phyloP scores from a whole-genome alignment of 37 sponge, comb jelly and placozoan genomes.

The Tethya wilhelma region DNA sequence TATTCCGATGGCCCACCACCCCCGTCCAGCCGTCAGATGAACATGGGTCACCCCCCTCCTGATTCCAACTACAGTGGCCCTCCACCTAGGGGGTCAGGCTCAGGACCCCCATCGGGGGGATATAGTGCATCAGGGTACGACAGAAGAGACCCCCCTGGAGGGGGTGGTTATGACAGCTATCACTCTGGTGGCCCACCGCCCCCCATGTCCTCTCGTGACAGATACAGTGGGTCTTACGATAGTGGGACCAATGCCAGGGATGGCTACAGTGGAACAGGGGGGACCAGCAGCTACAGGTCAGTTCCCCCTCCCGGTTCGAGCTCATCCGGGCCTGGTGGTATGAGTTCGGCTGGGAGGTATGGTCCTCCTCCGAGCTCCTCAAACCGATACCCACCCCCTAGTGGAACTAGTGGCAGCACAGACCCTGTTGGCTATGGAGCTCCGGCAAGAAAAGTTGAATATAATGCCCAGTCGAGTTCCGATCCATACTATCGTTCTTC shows the following conservation, averaged over 20 bases:
- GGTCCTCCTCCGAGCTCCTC: not conserved
- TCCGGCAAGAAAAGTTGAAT: not conserved
- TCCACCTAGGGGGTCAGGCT: not conserved
- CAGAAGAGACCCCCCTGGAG: not conserved
- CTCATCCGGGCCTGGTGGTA: not conserved
- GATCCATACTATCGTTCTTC: not conserved
- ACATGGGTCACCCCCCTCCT: not conserved
- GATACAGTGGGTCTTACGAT: not conserved
- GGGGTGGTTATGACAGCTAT: constrained; percentile 2
- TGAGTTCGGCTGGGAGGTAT: not conserved
- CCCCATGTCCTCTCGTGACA: not conserved
- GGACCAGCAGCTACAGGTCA: not conserved
- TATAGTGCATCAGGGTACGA: not conserved
- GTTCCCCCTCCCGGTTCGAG: constrained; percentile 2
- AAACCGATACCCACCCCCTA: not conserved
- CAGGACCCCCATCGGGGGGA: constrained; percentile 7
- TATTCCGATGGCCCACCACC: constrained; percentile 24
- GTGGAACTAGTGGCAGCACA: not conserved
- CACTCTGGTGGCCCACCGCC: constrained; percentile 3
- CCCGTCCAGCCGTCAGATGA: not conserved
- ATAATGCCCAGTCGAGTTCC: not conserved
- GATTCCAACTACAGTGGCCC: not conserved
- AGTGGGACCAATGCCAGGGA: constrained; percentile 15
- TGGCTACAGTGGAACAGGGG: not conserved
- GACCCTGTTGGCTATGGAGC: not conserved